Conservation (phyloP, 2,888 invertebrate genomes). For the Eupithecia vulgata region DNA sequence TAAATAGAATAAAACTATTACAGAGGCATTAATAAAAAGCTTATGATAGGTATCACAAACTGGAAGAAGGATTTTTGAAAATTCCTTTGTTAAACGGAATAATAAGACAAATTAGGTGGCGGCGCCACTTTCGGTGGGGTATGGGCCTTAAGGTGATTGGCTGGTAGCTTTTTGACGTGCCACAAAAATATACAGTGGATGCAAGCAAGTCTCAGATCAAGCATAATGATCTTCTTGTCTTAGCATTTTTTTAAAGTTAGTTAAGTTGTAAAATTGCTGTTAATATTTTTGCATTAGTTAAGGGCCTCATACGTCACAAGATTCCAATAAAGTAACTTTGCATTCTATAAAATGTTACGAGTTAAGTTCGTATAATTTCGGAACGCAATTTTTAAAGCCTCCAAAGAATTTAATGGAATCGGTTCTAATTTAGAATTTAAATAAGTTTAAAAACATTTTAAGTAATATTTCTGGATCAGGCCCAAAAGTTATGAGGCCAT, state of each 20-base stretch:
- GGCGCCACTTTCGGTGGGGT: too few relatives aligned
- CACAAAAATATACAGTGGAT: neutral
- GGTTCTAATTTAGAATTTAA: conserved; percentile 8
- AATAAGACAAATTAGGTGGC: too few relatives aligned
- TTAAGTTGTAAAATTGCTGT: neutral
- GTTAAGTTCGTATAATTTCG: neutral
- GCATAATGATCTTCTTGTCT: neutral
- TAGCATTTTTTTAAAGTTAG: neutral
- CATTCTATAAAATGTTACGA: neutral
- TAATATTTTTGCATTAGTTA: neutral
- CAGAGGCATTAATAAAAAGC: too few relatives aligned
- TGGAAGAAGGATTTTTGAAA: too few relatives aligned
- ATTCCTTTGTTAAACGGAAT: too few relatives aligned
- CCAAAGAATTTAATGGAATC: conserved; percentile 4
- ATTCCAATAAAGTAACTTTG: neutral
- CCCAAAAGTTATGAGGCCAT: conserved; percentile 6
- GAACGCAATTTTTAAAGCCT: conserved; percentile 2
- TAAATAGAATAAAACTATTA: too few relatives aligned
- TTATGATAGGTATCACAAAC: too few relatives aligned
- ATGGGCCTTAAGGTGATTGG: too few relatives aligned
- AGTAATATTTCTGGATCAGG: conserved; percentile 13
- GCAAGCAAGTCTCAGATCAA: neutral
- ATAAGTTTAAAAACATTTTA: conserved; percentile 6
- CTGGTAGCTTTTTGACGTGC: neutral
- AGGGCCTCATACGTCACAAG: neutral